Evolutionary conservation across 2,113 vertebrate species (phyloP), one percentile per base, ranked within the genome.

Genomic region (Pelmatolapia mariae): DNA sequence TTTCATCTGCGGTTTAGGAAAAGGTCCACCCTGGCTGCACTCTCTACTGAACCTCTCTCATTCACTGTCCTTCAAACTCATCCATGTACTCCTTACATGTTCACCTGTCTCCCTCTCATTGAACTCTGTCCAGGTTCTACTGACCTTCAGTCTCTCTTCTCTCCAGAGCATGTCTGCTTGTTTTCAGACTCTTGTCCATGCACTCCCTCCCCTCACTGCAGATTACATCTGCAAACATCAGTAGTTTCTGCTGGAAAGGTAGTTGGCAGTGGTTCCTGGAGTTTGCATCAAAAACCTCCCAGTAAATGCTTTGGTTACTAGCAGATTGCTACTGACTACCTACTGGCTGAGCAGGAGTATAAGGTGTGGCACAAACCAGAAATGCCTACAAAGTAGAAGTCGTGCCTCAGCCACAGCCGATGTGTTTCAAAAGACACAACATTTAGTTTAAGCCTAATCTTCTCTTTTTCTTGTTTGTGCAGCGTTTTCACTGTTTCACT

Each of bases 391-490:
- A 4, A 24, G 53, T 12, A 13, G 11, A 61, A 31, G 57, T 31
- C 0, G 0, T 61, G 8, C 15, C 3, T 10, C 15, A 31, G 12
- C 12, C 12, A 26, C 24, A 15, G 26, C 26, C 1, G 0, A 18
- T 59, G 8, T 31, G 15, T 31, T 18, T 31, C 26, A 18, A 31
- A 59, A 59, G 26, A 29, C 26, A 59, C 26, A 10, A 10, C 26
- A 59, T 57, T 57, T 26, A 0, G 1, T 29, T 57, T 57, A 57
- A 57, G 52, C 10, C 52, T 6, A 2, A 57, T 8, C 24, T 29
- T 57, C 54, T 26, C 53, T 15, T 57, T 13, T 26, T 26, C 54
- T 26, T 56, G 53, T 40, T 40, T 40, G 40, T 43, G 11, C 12
- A 13, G 12, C 3, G 1, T 43, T 43, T 43, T 2, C 40, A 45